Base-by-base conservation (phyloP, 1,140 invertebrate species). In the Agrilus planipennis region DNA sequence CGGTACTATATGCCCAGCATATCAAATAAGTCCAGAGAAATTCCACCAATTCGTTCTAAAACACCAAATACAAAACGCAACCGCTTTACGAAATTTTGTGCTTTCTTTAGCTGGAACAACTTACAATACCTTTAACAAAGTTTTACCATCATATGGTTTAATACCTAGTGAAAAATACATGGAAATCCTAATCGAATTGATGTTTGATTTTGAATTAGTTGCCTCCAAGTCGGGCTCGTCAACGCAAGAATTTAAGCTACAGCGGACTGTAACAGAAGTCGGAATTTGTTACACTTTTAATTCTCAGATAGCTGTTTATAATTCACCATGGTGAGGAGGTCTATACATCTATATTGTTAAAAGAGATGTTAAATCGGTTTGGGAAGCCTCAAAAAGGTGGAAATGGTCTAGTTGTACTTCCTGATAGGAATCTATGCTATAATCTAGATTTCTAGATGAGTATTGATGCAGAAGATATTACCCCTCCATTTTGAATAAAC, bases 241-340 rank as follows among this genome's bases (percentile, higher is more conserved):
- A 16, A 31, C 40, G 10, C 36, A 41, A 12, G 28, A 46, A 17
- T 45, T 49, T 20, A 17, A 20, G 14, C 60, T 76, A 7, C 57
- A 70, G 22, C 65, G 69, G 19, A 74, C 70, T 11, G 61, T 77
- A 20, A 76, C 75, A 0, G 77, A 81, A 54, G 67, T 76, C 60
- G 77, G 77, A 2, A 54, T 78, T 41, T 81, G 77, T 48, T 77
- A 77, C 56, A 63, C 71, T 21, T 71, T 76, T 18, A 79, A 79
- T 54, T 77, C 76, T 0, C 61, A 72, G 46, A 63, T 76, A 20
- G 75, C 76, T 4, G 53, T 67, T 15, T 79, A 79, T 53, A 78
- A 70, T 52, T 68, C 70, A 14, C 73, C 69, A 7, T 52, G 60
- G 75, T 78, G 57, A 69, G 64, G 11, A 44, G 30, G 22, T n/a